Evolutionary conservation across 2,797 vertebrate species (phyloP), one percentile per base, ranked within the genome.

Genomic region (Acestrorhynchus altus): DNA sequence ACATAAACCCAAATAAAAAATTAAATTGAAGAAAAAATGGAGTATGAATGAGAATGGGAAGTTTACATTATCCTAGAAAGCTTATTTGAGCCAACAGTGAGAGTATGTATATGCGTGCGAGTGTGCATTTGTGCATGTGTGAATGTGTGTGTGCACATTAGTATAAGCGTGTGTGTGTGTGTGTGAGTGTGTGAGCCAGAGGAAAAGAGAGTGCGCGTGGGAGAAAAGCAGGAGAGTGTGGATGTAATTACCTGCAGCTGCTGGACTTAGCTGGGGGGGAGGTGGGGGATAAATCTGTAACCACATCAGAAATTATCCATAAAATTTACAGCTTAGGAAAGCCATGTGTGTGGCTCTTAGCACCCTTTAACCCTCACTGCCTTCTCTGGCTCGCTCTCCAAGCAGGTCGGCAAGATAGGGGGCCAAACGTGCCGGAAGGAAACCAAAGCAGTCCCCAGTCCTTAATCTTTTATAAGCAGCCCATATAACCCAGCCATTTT

Each of bases 301-400:
- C 90, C 90, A 92, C 91, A 92, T 92, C 88, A 93, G 90, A 93
- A 92, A 92, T 92, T 81, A 91, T 91, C 89, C 89, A 93, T 92
- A 90, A 92, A 91, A 92, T 91, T 88, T 91, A 91, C 90, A 91
- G 88, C 85, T 92, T 87, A 89, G 86, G 88, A 90, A 90, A 92
- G 86, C 83, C 84, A 86, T 75, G 89, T 89, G 90, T 91, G 91
- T 90, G 90, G 90, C 88, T 90, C 86, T 77, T 88, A 82, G 87
- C 90, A 87, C 86, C 87, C 86, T 75, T 87, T 82, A 89, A 90
- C 86, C 86, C 85, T 87, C 83, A 87, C 74, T 85, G 77, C 67
- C 31, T 80, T 83, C 68, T 87, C 66, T 54, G 24, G 63, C 74
- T n/a, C 81, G 70, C 73, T 78, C 73, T 72, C 57, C n/a, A 71